Evolutionary conservation across 1,140 invertebrate species (phyloP).

Genomic region (Eupeodes corollae): DNA sequence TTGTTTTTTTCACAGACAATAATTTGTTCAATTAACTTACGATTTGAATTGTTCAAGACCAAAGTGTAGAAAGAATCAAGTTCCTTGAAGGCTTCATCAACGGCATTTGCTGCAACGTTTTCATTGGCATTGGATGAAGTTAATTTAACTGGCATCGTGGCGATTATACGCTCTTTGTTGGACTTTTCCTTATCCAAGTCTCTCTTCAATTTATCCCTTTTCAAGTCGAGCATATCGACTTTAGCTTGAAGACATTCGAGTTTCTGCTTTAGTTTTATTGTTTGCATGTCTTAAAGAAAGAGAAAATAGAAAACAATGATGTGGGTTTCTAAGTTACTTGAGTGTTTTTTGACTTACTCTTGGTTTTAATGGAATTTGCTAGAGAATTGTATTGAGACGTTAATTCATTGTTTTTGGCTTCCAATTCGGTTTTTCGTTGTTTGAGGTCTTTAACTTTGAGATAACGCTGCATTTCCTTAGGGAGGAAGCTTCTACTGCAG

Average conservation of each 20-base stretch:
- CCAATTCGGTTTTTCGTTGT: constrained; percentile 12
- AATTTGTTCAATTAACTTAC: too few species aligned
- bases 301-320: not conserved
- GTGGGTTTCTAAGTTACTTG: not conserved
- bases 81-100: constrained; percentile 24
- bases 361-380: constrained; percentile 19
- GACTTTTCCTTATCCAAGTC: constrained; percentile 13
- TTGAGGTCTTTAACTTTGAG: constrained; percentile 20
- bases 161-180: constrained; percentile 17
- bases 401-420: constrained; percentile 9
- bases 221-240: constrained; percentile 18
- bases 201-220: constrained; percentile 16
- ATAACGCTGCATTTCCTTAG: constrained; percentile 20
- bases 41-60: constrained; percentile 5
- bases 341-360: constrained; percentile 15
- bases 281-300: constrained; percentile 21
- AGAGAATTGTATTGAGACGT: constrained; percentile 17
- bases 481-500: constrained; percentile 17
- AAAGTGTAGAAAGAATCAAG: constrained; percentile 22
- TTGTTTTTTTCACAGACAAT: too few species aligned
- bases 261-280: constrained; percentile 16
- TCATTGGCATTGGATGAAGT: constrained; percentile 23
- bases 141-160: constrained; percentile 22
- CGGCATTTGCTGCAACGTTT: constrained; percentile 13
- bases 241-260: constrained; percentile 13